A percentile compares a stretch with the other conserved stretches of the same genome.
Conservation (phyloP, 2,888 invertebrate genomes). For the Beris chalybata region DNA sequence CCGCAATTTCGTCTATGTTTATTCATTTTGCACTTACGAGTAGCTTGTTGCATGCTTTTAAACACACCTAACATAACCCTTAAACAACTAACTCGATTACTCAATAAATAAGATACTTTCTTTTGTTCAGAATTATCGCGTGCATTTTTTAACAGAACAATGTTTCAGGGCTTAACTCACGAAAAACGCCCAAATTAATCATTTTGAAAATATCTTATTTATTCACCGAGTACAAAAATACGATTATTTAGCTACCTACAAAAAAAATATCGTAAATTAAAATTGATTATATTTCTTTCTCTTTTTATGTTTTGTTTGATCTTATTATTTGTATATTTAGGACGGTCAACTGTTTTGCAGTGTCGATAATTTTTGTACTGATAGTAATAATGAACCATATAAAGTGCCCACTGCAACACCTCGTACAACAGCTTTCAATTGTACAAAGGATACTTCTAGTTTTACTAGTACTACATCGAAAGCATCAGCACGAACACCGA, state of each 20-base stretch:
- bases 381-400: conserved; percentile 40
- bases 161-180: not conserved
- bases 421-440: conserved; percentile 31
- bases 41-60: conserved; percentile 15
- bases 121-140: not conserved
- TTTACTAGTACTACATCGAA: conserved; percentile 38
- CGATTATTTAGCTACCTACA: not conserved
- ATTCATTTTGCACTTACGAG: conserved; percentile 15
- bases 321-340: conserved; percentile 35
- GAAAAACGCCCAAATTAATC: too few species aligned
- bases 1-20: conserved; percentile 6
- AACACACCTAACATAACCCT: not conserved
- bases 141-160: not conserved
- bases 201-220: too few species aligned
- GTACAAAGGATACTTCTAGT: conserved; percentile 36
- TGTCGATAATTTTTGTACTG: conserved; percentile 43
- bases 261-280: not conserved
- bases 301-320: conserved; percentile 18
- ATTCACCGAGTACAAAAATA: not conserved
- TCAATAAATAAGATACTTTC: too few species aligned
- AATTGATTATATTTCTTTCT: not conserved
- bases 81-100: too few species aligned
- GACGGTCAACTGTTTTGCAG: conserved; percentile 43
- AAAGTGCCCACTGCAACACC: conserved; percentile 39
- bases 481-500: conserved; percentile 40